A percentile compares a stretch with the other conserved stretches of the same genome.
Conservation (phyloP, 2,888 invertebrate genomes). For the Dusona sp. region DNA sequence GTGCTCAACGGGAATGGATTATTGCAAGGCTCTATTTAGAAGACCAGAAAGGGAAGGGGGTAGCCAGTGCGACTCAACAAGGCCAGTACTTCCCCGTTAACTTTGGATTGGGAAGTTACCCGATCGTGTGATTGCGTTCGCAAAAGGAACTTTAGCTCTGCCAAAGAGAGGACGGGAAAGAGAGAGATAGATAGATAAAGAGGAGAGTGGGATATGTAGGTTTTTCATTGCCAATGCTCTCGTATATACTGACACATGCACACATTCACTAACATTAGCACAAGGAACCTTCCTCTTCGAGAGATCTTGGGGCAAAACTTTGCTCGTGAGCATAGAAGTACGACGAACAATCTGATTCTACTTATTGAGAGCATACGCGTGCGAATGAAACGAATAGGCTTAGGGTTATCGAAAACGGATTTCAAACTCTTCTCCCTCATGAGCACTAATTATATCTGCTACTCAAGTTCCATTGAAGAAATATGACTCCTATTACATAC, state of each 20-base stretch:
- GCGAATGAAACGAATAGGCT: conserved; percentile 51
- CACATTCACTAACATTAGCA: conserved; percentile 51
- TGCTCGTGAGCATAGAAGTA: conserved; percentile 60
- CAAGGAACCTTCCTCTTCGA: conserved; percentile 25
- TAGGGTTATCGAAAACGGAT: conserved; percentile 23
- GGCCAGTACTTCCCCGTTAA: conserved; percentile 76
- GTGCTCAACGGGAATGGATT: conserved; percentile 39
- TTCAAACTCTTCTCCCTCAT: conserved; percentile 42
- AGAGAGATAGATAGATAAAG: conserved; percentile 23
- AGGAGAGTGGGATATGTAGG: conserved; percentile 17
- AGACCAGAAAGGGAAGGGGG: not conserved
- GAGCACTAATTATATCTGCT: conserved; percentile 34
- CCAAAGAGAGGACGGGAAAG: conserved; percentile 37
- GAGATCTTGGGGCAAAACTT: conserved; percentile 62
- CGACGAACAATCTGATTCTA: conserved; percentile 68
- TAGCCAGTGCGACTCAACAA: conserved; percentile 67
- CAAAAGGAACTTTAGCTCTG: conserved; percentile 64
- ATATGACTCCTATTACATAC: conserved; percentile 27
- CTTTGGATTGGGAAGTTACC: conserved; percentile 80
- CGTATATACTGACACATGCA: conserved; percentile 47
- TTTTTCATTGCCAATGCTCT: conserved; percentile 63
- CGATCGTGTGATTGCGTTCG: conserved; percentile 81
- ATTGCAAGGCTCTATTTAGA: conserved; percentile 26
- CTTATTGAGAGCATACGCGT: conserved; percentile 66
- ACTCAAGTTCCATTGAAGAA: conserved; percentile 43